Conservation (phyloP, 1,140 invertebrate species). For the Neodiprion lecontei region DNA sequence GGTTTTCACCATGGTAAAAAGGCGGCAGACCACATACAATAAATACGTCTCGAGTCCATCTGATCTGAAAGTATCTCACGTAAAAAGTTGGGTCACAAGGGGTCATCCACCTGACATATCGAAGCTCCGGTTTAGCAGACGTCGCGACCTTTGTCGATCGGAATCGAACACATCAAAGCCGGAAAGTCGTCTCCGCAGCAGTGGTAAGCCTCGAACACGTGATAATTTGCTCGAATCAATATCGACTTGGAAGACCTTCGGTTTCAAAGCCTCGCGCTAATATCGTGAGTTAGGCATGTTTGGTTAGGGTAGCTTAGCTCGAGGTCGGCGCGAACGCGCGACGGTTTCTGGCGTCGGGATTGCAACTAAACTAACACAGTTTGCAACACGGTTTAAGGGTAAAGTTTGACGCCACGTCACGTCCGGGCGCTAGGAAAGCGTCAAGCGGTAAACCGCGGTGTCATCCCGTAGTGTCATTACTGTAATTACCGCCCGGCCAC, state of each 20-base stretch:
- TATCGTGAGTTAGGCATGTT: not conserved
- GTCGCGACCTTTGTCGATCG: not conserved
- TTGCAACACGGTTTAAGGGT: slow-evolving; percentile 11
- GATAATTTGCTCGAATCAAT: not conserved
- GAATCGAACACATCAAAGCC: not conserved
- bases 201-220: not conserved
- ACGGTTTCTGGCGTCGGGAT: not conserved
- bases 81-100: no score
- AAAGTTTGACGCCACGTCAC: slow-evolving; percentile 11
- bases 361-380: slow-evolving; percentile 1
- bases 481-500: slow-evolving; percentile 4
- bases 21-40: no score
- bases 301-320: not conserved
- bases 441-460: slow-evolving; percentile 16
- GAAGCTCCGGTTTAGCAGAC: no score
- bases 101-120: no score
- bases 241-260: not conserved
- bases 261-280: not conserved
- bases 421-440: slow-evolving; percentile 1
- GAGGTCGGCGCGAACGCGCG: not conserved
- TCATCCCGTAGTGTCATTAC: slow-evolving; percentile 16
- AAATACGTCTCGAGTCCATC: no score
- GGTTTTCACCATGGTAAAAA: no score
- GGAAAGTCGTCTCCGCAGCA: not conserved
- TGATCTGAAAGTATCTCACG: no score